Conservation (phyloP, 2,113 vertebrate genomes). For the Galemys pyrenaicus region DNA sequence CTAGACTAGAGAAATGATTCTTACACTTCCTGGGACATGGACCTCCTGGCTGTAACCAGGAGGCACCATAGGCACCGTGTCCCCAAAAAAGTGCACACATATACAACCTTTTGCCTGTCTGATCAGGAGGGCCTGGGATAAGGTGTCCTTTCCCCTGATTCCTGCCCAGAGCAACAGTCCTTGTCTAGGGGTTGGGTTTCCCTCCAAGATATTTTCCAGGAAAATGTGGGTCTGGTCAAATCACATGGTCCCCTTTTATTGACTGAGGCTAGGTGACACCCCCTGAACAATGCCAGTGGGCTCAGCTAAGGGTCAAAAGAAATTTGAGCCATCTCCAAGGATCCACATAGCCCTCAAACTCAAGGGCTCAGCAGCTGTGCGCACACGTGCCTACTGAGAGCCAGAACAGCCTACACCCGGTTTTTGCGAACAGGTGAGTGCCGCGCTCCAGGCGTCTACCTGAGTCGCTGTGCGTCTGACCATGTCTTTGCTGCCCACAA, state of each 20-base stretch:
- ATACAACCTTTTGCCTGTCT: neutral
- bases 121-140: neutral
- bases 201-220: neutral
- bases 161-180: neutral
- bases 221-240: neutral
- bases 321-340: neutral
- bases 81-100: neutral
- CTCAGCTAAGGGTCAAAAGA: neutral
- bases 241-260: neutral
- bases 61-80: neutral
- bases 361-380: neutral
- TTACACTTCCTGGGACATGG: conserved; percentile 30
- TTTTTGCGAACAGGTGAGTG: neutral
- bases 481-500: neutral
- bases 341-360: neutral
- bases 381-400: neutral
- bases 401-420: neutral
- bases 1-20: conserved; percentile 14
- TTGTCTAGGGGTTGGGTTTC: neutral
- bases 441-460: neutral
- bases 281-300: neutral
- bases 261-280: neutral
- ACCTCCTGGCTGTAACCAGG: neutral
- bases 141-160: neutral
- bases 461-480: neutral